phyloP scores from a whole-genome alignment of 2,888 invertebrate genomes.

The Galerucella calmariensis region DNA sequence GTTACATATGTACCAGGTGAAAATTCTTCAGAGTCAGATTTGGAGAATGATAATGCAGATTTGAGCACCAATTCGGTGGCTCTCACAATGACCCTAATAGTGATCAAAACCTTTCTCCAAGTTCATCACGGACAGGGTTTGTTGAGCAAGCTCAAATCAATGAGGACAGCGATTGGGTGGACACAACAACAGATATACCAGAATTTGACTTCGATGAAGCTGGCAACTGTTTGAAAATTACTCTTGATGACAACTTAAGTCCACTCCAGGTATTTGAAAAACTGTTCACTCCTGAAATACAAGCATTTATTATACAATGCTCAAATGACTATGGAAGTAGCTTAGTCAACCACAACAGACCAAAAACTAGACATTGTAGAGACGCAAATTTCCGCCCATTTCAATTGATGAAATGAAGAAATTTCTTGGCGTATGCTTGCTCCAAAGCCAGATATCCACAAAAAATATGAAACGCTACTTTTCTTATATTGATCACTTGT shows the following conservation, averaged over 20 bases:
- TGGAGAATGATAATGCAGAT: slow-evolving; percentile 13
- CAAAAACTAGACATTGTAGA: no score
- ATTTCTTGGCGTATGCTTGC: no score
- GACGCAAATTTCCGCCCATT: no score
- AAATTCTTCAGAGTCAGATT: slow-evolving; percentile 13
- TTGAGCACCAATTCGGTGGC: slow-evolving; percentile 13
- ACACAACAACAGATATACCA: slow-evolving; percentile 17
- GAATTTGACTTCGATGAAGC: slow-evolving; percentile 25
- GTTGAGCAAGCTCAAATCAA: slow-evolving; percentile 17
- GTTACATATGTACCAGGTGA: slow-evolving; percentile 24
- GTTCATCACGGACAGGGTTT: not conserved
- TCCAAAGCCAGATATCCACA: no score
- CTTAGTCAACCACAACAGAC: no score
- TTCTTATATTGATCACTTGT: slow-evolving; percentile 14
- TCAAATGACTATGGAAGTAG: slow-evolving; percentile 29
- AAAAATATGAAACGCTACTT: no score
- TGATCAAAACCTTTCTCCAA: slow-evolving; percentile 6
- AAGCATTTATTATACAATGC: slow-evolving; percentile 2
- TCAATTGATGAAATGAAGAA: no score
- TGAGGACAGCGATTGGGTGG: not conserved
- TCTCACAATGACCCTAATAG: slow-evolving; percentile 18
- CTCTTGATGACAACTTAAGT: slow-evolving; percentile 27
- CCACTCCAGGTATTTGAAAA: slow-evolving; percentile 15
- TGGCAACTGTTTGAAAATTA: slow-evolving; percentile 21
- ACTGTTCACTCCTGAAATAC: not conserved